Percentiles rank a stretch among this genome's conserved stretches.
Evolutionary conservation across 2,797 vertebrate genomes (phyloP).

Genomic region (Danionella dracula): DNA sequence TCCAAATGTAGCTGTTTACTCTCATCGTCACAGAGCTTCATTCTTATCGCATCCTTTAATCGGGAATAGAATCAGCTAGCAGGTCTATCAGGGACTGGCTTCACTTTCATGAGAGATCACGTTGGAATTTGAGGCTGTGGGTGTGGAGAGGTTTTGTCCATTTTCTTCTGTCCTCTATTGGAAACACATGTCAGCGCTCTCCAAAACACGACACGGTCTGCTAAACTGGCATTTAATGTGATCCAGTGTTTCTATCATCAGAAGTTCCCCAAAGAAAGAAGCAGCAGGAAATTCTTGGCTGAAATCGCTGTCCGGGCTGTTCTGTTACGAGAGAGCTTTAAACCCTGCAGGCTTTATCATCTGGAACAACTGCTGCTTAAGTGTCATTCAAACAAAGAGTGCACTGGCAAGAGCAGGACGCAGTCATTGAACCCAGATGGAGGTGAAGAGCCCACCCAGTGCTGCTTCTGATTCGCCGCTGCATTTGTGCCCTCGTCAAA

Average conservation of each 20-base stretch:
- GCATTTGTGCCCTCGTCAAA: neutral
- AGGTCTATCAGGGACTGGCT: constrained; percentile 59
- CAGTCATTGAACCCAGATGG: constrained; percentile 58
- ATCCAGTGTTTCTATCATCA: constrained; percentile 53
- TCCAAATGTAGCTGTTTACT: constrained; percentile 53
- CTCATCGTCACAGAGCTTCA: constrained; percentile 42
- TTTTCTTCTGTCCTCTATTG: constrained; percentile 65
- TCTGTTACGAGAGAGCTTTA: constrained; percentile 42
- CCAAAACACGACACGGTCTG: constrained; percentile 57
- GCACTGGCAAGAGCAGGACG: constrained; percentile 54
- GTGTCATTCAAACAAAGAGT: constrained; percentile 54
- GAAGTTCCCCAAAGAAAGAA: constrained; percentile 49
- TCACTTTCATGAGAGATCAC: constrained; percentile 64
- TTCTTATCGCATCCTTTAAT: constrained; percentile 71
- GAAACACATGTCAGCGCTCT: constrained; percentile 72
- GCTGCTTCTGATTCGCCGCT: constrained; percentile 7
- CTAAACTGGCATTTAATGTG: constrained; percentile 60
- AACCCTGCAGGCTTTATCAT: constrained; percentile 40
- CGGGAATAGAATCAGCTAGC: constrained; percentile 66
- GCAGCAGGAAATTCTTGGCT: constrained; percentile 49
- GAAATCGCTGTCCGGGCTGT: constrained; percentile 39
- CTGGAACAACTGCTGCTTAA: constrained; percentile 29
- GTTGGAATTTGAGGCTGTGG: constrained; percentile 72
- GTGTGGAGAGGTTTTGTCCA: constrained; percentile 74
- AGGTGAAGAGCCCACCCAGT: constrained; percentile 49